Evolutionary conservation across 2,113 vertebrate species (phyloP).

Genomic region (Heterocephalus glaber): DNA sequence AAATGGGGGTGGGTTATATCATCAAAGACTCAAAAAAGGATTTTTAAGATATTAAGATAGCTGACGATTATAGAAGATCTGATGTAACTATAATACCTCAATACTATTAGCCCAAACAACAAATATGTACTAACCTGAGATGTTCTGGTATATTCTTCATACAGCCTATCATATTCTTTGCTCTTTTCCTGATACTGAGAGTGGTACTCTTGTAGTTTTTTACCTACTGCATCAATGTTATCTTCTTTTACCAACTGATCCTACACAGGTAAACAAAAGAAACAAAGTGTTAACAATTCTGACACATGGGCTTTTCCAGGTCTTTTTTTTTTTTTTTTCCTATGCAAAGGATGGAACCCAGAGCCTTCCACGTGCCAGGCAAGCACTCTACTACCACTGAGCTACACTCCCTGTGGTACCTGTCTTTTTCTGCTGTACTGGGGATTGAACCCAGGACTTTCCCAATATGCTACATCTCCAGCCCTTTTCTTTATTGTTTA

Average conservation of each 20-base stretch:
- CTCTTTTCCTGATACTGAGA: conserved; percentile 96
- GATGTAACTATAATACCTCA: background rate
- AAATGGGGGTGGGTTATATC: conserved; percentile 35
- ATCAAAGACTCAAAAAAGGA: conserved; percentile 34
- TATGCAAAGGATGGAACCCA: background rate
- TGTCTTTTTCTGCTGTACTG: background rate
- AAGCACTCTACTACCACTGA: background rate
- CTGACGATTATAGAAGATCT: conserved; percentile 25
- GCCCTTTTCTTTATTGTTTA: background rate
- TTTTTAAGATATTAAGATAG: conserved; percentile 47
- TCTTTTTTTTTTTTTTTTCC: background rate
- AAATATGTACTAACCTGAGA: conserved; percentile 90
- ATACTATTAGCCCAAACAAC: background rate
- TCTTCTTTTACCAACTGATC: conserved; percentile 94
- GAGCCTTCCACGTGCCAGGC: background rate
- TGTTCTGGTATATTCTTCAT: conserved; percentile 95
- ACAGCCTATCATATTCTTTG: conserved; percentile 94
- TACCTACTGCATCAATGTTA: conserved; percentile 93
- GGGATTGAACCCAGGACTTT: background rate
- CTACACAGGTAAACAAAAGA: conserved; percentile 74
- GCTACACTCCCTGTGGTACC: background rate
- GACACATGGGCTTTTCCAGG: background rate
- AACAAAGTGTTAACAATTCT: conserved; percentile 65
- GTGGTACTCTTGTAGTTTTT: conserved; percentile 96
- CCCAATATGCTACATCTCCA: background rate